A percentile compares a stretch with the other conserved stretches of the same genome.
phyloP scores from a whole-genome alignment of 2,888 invertebrate species.

The Ethmia dodecea region DNA sequence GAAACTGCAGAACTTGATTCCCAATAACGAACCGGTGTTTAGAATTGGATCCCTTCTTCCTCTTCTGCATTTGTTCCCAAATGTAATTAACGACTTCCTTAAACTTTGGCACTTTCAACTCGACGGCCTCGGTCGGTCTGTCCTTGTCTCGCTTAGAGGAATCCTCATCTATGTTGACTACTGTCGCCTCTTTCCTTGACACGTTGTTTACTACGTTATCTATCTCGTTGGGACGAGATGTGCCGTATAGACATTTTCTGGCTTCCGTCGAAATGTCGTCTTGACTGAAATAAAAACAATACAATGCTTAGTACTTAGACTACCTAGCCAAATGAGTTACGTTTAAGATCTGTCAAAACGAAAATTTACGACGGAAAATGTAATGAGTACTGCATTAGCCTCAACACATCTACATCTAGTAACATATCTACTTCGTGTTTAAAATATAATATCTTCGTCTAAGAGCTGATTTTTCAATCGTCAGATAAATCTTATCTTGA shows the following conservation, averaged over 20 bases:
- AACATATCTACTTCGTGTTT: too few relatives aligned
- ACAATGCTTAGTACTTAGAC: not conserved
- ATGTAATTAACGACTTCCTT: slow-evolving; percentile 84
- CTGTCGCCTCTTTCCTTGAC: slow-evolving; percentile 49
- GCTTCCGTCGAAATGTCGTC: slow-evolving; percentile 87
- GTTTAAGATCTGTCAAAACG: not conserved
- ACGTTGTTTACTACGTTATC: slow-evolving; percentile 70
- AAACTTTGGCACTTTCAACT: slow-evolving; percentile 83
- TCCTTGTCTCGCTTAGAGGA: slow-evolving; percentile 59
- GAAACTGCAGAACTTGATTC: slow-evolving; percentile 84
- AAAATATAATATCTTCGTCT: too few relatives aligned
- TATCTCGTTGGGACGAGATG: slow-evolving; percentile 71
- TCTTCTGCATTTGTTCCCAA: slow-evolving; percentile 80
- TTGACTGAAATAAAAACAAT: slow-evolving; percentile 74
- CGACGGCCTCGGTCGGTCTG: slow-evolving; percentile 33
- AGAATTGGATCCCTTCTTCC: slow-evolving; percentile 75
- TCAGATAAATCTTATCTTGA: too few relatives aligned
- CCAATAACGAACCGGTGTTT: slow-evolving; percentile 79
- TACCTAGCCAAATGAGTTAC: not conserved
- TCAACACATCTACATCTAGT: too few relatives aligned
- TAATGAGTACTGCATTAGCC: too few relatives aligned
- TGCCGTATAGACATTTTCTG: slow-evolving; percentile 84
- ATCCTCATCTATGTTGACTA: slow-evolving; percentile 48
- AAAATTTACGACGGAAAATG: too few relatives aligned
- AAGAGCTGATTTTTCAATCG: too few relatives aligned